These are phyloP conservation scores for Campoplex nolae DNA, from an alignment of 2,888 invertebrate species.

Conservation along the genomic window DNA sequence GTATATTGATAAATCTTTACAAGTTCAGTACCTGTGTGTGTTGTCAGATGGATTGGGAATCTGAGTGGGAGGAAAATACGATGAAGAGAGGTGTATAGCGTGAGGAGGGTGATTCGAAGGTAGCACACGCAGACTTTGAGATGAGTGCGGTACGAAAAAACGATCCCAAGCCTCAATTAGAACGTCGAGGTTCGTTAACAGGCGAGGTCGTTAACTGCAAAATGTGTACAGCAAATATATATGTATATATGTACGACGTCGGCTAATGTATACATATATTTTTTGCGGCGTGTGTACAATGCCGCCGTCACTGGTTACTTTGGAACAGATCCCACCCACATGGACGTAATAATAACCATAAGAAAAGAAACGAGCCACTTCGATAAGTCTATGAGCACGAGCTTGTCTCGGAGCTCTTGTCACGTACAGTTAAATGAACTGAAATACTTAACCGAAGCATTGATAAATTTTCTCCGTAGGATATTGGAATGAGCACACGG, in stretches of 20 bases:
- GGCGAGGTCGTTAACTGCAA: constrained; percentile 76
- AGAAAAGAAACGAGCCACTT: background rate
- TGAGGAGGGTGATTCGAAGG: constrained; percentile 24
- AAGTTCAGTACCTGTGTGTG: background rate
- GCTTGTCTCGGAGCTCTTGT: background rate
- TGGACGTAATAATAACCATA: constrained; percentile 18
- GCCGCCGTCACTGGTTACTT: constrained; percentile 31
- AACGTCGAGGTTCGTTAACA: constrained; percentile 77
- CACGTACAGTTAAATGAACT: background rate
- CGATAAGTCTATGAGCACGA: background rate
- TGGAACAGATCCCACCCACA: constrained; percentile 18
- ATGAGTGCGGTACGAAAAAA: constrained; percentile 32
- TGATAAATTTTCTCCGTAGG: background rate
- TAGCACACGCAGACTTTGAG: constrained; percentile 13
- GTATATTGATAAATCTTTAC: constrained; percentile 1
- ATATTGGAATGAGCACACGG: background rate
- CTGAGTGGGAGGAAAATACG: background rate
- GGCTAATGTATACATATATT: constrained; percentile 1
- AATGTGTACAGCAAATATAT: constrained; percentile 42
- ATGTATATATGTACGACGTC: constrained; percentile 38
- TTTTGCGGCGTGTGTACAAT: constrained; percentile 38
- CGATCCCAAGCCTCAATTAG: constrained; percentile 76
- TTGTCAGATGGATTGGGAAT: background rate
- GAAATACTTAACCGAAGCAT: background rate
- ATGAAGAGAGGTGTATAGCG: background rate